These are phyloP conservation scores for Geococcyx californianus DNA, from an alignment of 2,113 vertebrate genomes.

Conservation along the genomic window DNA sequence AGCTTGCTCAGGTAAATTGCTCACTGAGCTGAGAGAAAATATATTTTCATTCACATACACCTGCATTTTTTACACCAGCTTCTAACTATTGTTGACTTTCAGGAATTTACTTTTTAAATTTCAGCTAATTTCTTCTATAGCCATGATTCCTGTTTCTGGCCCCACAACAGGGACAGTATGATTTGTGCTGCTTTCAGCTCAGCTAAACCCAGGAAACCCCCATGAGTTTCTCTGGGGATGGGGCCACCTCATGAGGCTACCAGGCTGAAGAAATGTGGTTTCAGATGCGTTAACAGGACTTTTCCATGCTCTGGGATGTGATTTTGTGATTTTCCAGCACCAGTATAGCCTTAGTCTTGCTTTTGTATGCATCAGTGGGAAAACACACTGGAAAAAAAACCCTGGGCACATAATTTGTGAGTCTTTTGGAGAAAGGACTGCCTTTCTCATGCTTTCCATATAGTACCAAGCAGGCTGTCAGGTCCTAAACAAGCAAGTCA, in stretches of 20 bases:
- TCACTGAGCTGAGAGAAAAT: background rate
- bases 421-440: background rate
- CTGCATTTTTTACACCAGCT: background rate
- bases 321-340: background rate
- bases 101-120: background rate
- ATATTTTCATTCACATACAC: background rate
- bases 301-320: background rate
- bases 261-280: background rate
- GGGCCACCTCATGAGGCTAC: background rate
- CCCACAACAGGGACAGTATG: background rate
- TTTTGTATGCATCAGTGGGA: background rate
- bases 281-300: background rate
- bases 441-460: background rate
- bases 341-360: background rate
- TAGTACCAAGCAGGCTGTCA: background rate
- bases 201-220: background rate
- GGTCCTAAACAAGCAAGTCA: background rate
- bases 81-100: background rate
- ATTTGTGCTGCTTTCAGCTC: background rate
- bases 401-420: rapidly evolving
- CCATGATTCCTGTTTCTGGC: rapidly evolving
- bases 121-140: background rate
- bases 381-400: background rate
- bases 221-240: background rate
- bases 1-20: background rate